Evolutionary conservation across 1,140 invertebrate species (phyloP), one percentile per base, ranked within the genome.

Genomic region (Orchestia grillus): DNA sequence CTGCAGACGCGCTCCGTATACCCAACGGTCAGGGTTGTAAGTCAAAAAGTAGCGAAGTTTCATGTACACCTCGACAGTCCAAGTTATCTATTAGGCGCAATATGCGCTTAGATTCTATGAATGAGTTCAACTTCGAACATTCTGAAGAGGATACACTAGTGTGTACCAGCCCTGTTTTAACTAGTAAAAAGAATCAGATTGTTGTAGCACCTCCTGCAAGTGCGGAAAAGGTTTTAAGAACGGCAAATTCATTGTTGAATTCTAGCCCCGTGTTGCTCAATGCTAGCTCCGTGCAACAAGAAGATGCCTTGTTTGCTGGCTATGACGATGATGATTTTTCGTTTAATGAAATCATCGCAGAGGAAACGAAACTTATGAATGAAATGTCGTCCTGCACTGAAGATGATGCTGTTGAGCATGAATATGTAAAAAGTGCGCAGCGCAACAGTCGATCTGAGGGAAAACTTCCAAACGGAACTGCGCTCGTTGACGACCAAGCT

Each of bases 281-380:
- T 15, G 11, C 62, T 77, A 77, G 62, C 28, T 28, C 36, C 28
- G 62, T 77, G 62, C 47, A 53, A 53, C 62, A 77, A 77, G 11
- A 77, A 15, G 15, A 77, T 19, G 28, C 11, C 1, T 77, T 77
- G 62, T 77, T 77, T 28, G 11, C 62, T 3, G 62, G 36, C 62
- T 77, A 77, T 77, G 62, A 77, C 62, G 62, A 77, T 77, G 62
- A 77, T 77, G 36, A 77, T 77, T 77, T 77, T 77, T 77, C 62
- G 36, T 77, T 77, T 77, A 28, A 77, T 77, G 62, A 77, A 77
- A 77, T 77, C 62, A 77, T 36, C 28, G 11, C 62, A 36, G 11
- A 77, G 28, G 62, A 77, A 77, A 77, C 11, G 11, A 28, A 77
- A 28, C 36, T 77, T 28, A 77, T 77, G 62, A 28, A 8, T 36